These are phyloP conservation scores for Orgyia antiqua DNA, from an alignment of 2,888 invertebrate genomes.

Conservation along the genomic window DNA sequence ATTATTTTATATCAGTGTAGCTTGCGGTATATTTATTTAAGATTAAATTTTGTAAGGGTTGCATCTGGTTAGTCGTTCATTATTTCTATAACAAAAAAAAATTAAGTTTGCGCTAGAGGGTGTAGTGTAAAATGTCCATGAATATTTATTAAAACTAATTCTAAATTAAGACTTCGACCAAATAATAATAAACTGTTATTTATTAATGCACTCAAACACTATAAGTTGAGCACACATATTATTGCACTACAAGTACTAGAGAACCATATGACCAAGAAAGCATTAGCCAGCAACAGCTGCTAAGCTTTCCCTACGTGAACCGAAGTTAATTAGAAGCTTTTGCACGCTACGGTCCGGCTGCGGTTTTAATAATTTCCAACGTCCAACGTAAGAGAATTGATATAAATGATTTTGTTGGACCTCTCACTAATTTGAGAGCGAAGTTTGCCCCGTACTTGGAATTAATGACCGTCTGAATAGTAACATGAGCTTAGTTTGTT, in stretches of 20 bases:
- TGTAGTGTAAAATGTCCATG: no score
- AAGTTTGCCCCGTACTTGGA: constrained; percentile 25
- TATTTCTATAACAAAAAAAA: no score
- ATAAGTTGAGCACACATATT: no score
- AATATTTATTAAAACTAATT: no score
- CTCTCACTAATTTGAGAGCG: constrained; percentile 34
- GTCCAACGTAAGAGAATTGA: constrained; percentile 52
- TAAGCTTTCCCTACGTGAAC: constrained; percentile 39
- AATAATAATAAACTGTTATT: no score
- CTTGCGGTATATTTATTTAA: no score
- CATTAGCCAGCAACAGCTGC: constrained; percentile 53
- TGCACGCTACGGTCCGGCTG: constrained; percentile 42
- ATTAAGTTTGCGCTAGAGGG: no score
- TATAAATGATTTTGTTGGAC: constrained; percentile 51
- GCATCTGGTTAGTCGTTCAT: no score
- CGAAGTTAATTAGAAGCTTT: constrained; percentile 65
- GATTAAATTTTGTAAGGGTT: no score
- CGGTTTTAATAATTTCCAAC: constrained; percentile 64
- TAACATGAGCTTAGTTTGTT: constrained; percentile 23
- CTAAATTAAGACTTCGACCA: no score
- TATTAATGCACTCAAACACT: no score
- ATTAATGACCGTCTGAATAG: constrained; percentile 35
- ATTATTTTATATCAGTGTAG: no score
- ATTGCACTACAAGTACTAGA: constrained; percentile 6
- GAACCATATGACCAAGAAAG: constrained; percentile 34